Percentiles rank a stretch among this genome's conserved stretches.
phyloP scores from a whole-genome alignment of 92 coral and sea anemone genomes.

The Heliopora coerulea region DNA sequence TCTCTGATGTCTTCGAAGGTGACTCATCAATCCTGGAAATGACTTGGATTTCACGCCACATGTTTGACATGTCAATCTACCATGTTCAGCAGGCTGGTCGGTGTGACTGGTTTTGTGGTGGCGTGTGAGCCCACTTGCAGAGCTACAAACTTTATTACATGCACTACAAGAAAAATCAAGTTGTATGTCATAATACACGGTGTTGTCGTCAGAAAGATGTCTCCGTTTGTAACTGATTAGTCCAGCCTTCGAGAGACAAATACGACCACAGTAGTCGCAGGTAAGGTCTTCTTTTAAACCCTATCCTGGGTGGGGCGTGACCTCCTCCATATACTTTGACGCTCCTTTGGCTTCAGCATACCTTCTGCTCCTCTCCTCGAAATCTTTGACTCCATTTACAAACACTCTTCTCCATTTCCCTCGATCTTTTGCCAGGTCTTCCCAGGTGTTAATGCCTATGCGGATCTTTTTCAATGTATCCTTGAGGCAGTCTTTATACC shows the following conservation, averaged over 20 bases:
- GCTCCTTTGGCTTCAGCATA: no score
- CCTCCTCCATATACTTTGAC: no score
- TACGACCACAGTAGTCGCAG: not conserved
- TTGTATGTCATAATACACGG: no score
- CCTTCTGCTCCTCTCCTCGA: not conserved
- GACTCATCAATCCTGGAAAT: not conserved
- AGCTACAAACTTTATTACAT: no score
- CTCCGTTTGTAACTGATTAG: not conserved
- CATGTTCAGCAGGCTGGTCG: not conserved
- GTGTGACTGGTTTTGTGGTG: not conserved
- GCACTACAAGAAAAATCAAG: no score
- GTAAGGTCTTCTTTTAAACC: not conserved
- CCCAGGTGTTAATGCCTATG: no score
- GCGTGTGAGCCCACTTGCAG: not conserved
- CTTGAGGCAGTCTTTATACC: no score
- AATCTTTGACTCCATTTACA: not conserved
- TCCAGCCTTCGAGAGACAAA: not conserved
- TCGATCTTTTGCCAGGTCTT: no score
- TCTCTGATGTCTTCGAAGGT: not conserved
- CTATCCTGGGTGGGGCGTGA: not conserved
- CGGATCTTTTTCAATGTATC: no score
- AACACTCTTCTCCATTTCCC: not conserved
- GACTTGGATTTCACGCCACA: constrained; percentile 1
- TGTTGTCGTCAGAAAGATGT: no score
- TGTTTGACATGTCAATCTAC: not conserved